Base-by-base conservation (phyloP, 2,888 invertebrate species). In the Ophraella communa region DNA sequence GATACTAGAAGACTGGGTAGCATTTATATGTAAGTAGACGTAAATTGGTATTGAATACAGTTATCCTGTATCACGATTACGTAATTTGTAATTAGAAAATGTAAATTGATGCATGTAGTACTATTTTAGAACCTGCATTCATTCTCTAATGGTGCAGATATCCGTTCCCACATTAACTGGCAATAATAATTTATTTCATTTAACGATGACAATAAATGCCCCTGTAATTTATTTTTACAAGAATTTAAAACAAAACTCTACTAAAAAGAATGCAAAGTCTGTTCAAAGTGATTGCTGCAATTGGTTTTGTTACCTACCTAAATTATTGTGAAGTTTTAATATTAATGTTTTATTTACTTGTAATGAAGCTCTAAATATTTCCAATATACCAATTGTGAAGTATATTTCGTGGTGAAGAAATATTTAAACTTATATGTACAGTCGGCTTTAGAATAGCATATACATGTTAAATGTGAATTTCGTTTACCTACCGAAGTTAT, bases 31-130 rank as follows among this genome's bases (percentile, higher is more conserved):
- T 58, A 49, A 33, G 33, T 51, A 59, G 42, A 59, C 27, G 23
- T 59, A 59, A 59, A 59, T 59, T 51, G 20, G 59, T 20, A 24
- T 23, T 39, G 24, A 42, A 21, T 59, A 59, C 59, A 51, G 59
- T 59, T 59, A 59, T 51, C 20, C 51, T 7, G 18, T 42, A 59
- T 49, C 59, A 51, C 59, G 59, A 51, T 59, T 59, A 39, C 35
- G 51, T 59, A 59, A 59, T 51, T 59, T 59, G 49, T 51, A 49
- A 59, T 59, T 59, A 59, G 59, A 59, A 56, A 45, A 56, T 56
- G 44, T 56, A 45, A 56, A 56, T 56, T 18, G 45, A 45, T 56
- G 56, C 56, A 56, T 14, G 42, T 24, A 24, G 42, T 53, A 53
- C 20, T 33, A 5, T 53, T 35, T 33, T 47, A 1, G n/a, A 47